These are phyloP conservation scores for Phrynosoma blainvillii DNA, from an alignment of 2,113 vertebrate species.

Conservation along the genomic window DNA sequence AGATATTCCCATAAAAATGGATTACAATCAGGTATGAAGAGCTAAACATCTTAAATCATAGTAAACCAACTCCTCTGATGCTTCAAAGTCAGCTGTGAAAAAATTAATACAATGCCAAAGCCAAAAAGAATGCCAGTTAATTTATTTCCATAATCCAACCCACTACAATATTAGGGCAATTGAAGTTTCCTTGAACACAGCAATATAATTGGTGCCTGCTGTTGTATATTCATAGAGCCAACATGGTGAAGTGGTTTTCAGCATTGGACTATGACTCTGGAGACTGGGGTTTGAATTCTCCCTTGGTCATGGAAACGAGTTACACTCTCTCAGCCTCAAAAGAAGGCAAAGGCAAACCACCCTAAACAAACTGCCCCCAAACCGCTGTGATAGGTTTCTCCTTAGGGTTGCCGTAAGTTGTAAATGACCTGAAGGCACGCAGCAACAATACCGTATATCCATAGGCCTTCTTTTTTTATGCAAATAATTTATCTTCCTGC, in stretches of 20 bases:
- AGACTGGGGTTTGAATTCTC: too few species aligned
- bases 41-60: not conserved
- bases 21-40: not conserved
- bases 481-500: not conserved
- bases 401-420: too few species aligned
- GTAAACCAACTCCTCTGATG: rapidly evolving
- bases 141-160: conserved; percentile 14
- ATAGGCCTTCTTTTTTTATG: not conserved
- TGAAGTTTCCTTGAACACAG: not conserved
- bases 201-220: not conserved
- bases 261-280: too few species aligned
- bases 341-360: too few species aligned
- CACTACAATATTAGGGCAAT: not conserved
- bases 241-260: too few species aligned
- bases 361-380: too few species aligned
- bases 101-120: not conserved
- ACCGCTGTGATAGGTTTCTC: too few species aligned
- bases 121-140: not conserved
- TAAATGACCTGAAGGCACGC: too few species aligned
- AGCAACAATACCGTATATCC: not conserved
- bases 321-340: too few species aligned
- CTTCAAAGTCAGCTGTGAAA: not conserved
- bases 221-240: not conserved
- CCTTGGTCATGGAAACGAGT: too few species aligned
- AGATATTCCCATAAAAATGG: not conserved